A percentile compares a stretch with the other conserved stretches of the same genome.
Evolutionary conservation across 2,113 vertebrate species (phyloP).

Genomic region (Passerina amoena): DNA sequence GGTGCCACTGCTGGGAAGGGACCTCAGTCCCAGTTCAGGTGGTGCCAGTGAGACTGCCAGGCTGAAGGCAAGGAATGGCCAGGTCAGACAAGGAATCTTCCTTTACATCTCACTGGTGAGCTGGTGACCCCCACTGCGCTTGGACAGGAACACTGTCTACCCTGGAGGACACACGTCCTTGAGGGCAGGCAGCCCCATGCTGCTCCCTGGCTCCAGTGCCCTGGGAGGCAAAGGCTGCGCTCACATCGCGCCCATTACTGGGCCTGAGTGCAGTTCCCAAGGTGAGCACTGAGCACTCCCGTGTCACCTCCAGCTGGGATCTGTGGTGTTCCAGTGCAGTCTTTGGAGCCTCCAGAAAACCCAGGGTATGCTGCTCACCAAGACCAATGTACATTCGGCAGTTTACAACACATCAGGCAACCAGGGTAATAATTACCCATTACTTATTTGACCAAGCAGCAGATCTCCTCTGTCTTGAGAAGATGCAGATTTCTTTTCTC

Average conservation of each 20-base stretch:
- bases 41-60: not conserved
- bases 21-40: not conserved
- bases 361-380: not conserved
- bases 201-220: not conserved
- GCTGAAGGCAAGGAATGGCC: no score
- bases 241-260: rapidly evolving
- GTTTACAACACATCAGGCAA: not conserved
- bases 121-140: not conserved
- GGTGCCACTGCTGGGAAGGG: not conserved
- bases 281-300: no score
- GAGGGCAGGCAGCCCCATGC: no score
- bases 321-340: not conserved
- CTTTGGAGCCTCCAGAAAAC: not conserved
- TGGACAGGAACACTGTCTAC: not conserved
- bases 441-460: not conserved
- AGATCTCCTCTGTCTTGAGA: not conserved
- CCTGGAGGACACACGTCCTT: rapidly evolving
- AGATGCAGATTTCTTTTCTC: not conserved
- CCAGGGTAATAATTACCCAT: not conserved
- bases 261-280: not conserved
- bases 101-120: not conserved
- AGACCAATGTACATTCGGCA: not conserved
- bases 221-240: rapidly evolving
- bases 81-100: not conserved
- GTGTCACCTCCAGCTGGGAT: not conserved